phyloP scores from a whole-genome alignment of 64 coral and sea anemone species.

The Trachythela sp. region DNA sequence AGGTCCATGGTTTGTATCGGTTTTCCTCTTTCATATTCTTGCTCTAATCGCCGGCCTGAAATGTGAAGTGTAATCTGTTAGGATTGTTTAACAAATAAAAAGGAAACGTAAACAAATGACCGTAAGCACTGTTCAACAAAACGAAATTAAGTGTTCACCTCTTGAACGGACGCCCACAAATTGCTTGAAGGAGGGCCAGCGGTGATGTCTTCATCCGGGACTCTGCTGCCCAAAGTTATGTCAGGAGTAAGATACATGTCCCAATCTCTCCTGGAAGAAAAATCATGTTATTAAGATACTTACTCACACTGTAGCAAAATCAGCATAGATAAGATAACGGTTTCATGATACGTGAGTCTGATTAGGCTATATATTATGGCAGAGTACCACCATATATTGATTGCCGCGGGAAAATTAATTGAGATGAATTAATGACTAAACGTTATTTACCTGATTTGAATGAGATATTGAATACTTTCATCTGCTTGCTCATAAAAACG shows the following conservation, averaged over 20 bases:
- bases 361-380: background rate
- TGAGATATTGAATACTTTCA: conserved; percentile 52
- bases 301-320: background rate
- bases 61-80: too few relatives aligned
- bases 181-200: background rate
- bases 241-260: background rate
- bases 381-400: background rate
- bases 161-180: background rate
- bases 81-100: too few relatives aligned
- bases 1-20: too few relatives aligned
- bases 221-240: background rate
- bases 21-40: too few relatives aligned
- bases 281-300: background rate
- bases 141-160: background rate
- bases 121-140: too few relatives aligned
- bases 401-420: background rate
- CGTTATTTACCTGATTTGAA: conserved; percentile 71
- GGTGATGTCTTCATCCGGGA: background rate
- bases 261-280: background rate
- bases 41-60: too few relatives aligned
- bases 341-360: too few relatives aligned
- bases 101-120: too few relatives aligned
- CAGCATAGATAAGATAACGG: too few relatives aligned
- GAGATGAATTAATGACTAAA: background rate
- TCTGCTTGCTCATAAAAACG: conserved; percentile 85